Base-by-base conservation (phyloP, 2,797 vertebrate species). In the Lacerta agilis region DNA sequence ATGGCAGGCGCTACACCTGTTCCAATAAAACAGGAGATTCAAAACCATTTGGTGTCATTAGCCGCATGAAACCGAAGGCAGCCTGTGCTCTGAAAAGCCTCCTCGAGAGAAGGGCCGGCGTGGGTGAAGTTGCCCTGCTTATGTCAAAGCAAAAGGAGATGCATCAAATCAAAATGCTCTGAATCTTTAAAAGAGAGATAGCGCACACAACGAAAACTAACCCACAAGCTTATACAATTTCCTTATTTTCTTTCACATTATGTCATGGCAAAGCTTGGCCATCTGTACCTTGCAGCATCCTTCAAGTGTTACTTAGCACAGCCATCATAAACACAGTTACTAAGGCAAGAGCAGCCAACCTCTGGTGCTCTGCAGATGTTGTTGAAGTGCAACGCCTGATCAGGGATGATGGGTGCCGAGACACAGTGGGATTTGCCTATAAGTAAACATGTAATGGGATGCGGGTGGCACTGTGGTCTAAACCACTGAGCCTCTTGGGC, bases 1-100 rank as follows among this genome's bases (percentile, higher is more conserved):
- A 93, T 83, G 93, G 90, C 83, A 86, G 92, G 75, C 87, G 79
- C 5, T 89, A 95, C 97, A 97, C 97, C 97, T 97, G 97, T 93
- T 95, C 94, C 92, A 94, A 86, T 94, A 95, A 95, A 94, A 89
- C 0, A 27, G 93, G 94, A 94, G 95, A 96, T 92, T 93, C 86
- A 86, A 91, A 95, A 93, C 88, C 92, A 58, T 83, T 89, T 86
- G 93, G 85, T 18, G 85, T 93, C 93, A 89, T 95, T 92, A 92
- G 72, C 76, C 79, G 91, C 41, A 91, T 89, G 88, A 13, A 93
- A 94, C 93, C 88, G 43, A 66, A 91, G 95, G 91, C 90, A 82
- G 87, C 88, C 91, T 90, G 91, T 86, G 83, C 93, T 94, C 36
- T 88, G 90, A 92, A 95, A 89, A 49, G 0, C 86, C 92, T 93